phyloP scores from a whole-genome alignment of 2,113 vertebrate species.

The Hypocryptadius cinnamomeus region DNA sequence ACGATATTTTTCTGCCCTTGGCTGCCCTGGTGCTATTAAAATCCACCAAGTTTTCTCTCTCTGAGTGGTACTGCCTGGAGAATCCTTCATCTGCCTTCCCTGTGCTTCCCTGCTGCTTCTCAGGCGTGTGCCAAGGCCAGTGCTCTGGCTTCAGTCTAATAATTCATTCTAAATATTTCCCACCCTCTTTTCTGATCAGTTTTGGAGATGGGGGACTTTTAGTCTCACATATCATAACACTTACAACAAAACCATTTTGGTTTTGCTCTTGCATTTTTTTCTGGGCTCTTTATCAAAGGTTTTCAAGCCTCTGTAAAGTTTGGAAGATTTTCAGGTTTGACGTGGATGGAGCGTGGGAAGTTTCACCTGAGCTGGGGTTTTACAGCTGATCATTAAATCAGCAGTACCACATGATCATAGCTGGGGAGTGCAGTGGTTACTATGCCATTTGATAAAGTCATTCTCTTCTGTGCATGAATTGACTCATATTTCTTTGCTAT shows the following conservation, averaged over 20 bases:
- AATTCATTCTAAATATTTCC: background rate
- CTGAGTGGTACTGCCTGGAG: background rate
- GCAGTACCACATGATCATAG: background rate
- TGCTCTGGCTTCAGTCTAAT: background rate
- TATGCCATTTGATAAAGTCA: constrained; percentile 1
- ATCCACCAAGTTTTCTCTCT: background rate
- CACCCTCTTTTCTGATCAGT: background rate
- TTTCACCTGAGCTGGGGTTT: background rate
- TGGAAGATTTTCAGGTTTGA: background rate
- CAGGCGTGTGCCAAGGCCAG: background rate
- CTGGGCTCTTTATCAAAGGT: background rate
- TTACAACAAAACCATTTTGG: background rate
- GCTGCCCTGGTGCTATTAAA: background rate
- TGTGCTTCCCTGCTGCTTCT: background rate
- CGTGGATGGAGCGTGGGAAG: background rate
- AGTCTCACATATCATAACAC: background rate
- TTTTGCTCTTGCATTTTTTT: background rate
- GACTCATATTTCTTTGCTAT: constrained; percentile 14
- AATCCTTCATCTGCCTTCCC: background rate
- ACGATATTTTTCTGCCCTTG: background rate
- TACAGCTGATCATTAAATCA: background rate
- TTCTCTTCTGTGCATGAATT: background rate
- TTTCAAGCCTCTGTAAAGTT: background rate
- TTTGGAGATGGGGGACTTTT: background rate
- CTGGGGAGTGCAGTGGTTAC: background rate